These are phyloP conservation scores for Bugulina stolonifera DNA, from an alignment of 2,888 invertebrate species.

Conservation along the genomic window DNA sequence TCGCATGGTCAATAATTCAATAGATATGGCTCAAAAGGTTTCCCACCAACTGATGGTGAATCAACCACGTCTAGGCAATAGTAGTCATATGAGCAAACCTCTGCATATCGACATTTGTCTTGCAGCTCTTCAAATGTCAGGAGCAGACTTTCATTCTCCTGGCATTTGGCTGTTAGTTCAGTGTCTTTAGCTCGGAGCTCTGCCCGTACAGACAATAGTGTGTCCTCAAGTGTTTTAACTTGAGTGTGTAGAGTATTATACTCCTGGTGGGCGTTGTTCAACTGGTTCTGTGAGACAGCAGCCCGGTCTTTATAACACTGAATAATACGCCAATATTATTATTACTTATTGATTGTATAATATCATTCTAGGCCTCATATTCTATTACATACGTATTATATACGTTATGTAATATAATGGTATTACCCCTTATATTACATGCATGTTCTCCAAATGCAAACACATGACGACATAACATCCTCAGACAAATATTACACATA, in stretches of 20 bases:
- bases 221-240: background rate
- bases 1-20: too few relatives aligned
- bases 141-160: constrained; percentile 42
- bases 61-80: too few relatives aligned
- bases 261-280: constrained; percentile 3
- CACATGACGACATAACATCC: background rate
- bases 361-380: too few relatives aligned
- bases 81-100: too few relatives aligned
- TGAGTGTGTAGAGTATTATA: background rate
- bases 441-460: too few relatives aligned
- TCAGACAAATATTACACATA: background rate
- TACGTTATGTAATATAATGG: too few relatives aligned
- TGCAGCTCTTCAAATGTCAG: constrained; percentile 68
- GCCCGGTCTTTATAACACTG: constrained; percentile 16
- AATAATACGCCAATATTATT: too few relatives aligned
- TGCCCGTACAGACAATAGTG: background rate
- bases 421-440: too few relatives aligned
- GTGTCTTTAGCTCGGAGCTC: background rate
- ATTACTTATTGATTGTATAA: too few relatives aligned
- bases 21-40: too few relatives aligned
- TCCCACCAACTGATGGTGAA: too few relatives aligned
- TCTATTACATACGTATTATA: too few relatives aligned
- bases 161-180: constrained; percentile 45
- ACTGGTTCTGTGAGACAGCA: constrained; percentile 11
- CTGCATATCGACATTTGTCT: constrained; percentile 66